Evolutionary conservation across 2,113 vertebrate species (phyloP), one percentile per base, ranked within the genome.

Genomic region (Orcinus orca): DNA sequence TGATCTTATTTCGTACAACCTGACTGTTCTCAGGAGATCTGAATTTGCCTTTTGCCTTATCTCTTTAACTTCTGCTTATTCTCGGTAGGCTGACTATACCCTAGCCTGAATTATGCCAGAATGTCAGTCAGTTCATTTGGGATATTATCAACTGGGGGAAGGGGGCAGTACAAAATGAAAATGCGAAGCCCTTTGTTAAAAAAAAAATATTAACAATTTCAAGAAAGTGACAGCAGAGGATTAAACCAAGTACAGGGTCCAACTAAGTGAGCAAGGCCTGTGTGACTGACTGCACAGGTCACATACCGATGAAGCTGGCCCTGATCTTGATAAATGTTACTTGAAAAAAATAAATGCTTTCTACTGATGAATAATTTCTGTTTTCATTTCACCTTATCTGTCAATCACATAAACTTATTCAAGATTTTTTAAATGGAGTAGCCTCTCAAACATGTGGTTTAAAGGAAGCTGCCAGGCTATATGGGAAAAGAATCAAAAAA

Each of bases 331-430:
- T 67, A 84, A 76, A 90, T 14, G 6, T 53, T 55, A 50, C 6
- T 41, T 79, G 60, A 88, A 65, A n/a, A 68, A 83, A 77, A 95
- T n/a, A 50, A 95, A 53, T 33, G 33, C 20, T 41, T 31, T 95
- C 62, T 76, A 90, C 20, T 83, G 88, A 77, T 87, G 36, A 90
- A 58, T 68, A 31, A 25, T 36, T 86, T 88, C 44, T 91, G 23
- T 76, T 92, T 95, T 73, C 73, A 76, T 86, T 88, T 94, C 33
- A 86, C 14, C 14, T 58, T 41, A 77, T 68, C 67, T 95, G n/a
- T 85, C 77, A 85, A 33, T 88, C 55, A 89, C 0, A 92, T 44
- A 81, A 96, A 88, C n/a, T 82, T 65, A 70, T 17, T 93, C 18
- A 85, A 81, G 50, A 87, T n/a, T 17, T 85, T 90, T 85, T 15